Base-by-base conservation (phyloP, 92 coral and sea anemone genomes). In the Phenganax subtilis region DNA sequence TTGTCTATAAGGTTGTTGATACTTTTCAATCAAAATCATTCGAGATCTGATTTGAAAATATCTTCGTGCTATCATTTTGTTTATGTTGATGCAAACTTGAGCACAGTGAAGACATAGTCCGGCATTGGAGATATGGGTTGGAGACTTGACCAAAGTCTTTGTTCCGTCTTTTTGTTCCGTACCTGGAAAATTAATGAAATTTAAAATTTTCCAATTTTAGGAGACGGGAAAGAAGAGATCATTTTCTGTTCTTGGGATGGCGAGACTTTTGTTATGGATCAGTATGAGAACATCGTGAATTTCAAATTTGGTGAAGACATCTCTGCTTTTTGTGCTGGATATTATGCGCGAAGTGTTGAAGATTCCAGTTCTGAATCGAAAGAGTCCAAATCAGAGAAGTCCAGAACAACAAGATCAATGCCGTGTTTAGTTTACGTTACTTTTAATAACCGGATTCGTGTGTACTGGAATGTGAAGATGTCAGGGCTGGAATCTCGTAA, bases 351-450 rank as follows among this genome's bases (percentile, higher is more conserved):
- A 53, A 75, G 77, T 12, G 66, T 88, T 0, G 88, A 89, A 12
- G 83, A 79, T 57, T 88, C 92, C 71, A 87, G 85, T 37, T 37
- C 47, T 5, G 47, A 2, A 37, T 37, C 47, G 0, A 5, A 37
- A 37, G 47, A 37, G 47, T 37, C 47, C 47, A 37, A 37, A 5
- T 5, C 5, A 37, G 47, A 37, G 47, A 5, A 37, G 47, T 37
- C 47, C 47, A 37, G 3, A 5, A 37, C 47, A 1, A 37, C 47
- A 37, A 37, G 47, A 37, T 37, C 47, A 5, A 37, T 37, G 4
- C 97, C 98, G 15, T 89, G 97, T 51, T 82, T 94, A 16, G 98
- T 92, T 12, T 94, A 88, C 60, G 90, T 90, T 71, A 94, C 97
- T n/a, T 94, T 92, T 56, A 87, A 89, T 44, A 92, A 94, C 78